Evolutionary conservation across 2,888 invertebrate species (phyloP).

Genomic region (Noctua comes): DNA sequence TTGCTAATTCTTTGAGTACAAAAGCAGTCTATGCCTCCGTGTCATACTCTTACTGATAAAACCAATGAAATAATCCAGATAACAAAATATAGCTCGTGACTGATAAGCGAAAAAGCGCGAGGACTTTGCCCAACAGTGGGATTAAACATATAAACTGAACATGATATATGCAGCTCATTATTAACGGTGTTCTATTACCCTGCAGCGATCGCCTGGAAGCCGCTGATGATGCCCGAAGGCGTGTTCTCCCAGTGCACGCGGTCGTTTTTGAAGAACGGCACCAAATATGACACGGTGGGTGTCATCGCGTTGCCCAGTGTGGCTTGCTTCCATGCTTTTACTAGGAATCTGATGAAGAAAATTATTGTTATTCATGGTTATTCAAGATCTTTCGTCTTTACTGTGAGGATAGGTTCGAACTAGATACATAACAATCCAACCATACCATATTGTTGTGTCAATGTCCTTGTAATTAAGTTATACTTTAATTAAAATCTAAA

Average conservation of each 20-base stretch:
- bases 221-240: conserved; percentile 88
- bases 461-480: not conserved
- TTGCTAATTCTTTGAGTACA: not conserved
- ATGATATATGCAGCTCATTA: not conserved
- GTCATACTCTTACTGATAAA: not conserved
- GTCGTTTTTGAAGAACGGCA: conserved; percentile 72
- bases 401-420: not conserved
- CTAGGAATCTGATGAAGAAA: conserved; percentile 90
- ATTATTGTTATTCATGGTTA: no score
- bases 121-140: not conserved
- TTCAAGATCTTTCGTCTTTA: not conserved
- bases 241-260: conserved; percentile 81
- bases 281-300: conserved; percentile 93
- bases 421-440: not conserved
- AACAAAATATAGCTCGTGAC: not conserved
- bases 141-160: not conserved
- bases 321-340: conserved; percentile 94
- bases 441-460: not conserved
- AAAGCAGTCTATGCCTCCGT: not conserved
- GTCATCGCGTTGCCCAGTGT: conserved; percentile 91
- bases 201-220: conserved; percentile 91
- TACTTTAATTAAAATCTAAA: not conserved
- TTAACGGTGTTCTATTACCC: conserved; percentile 85
- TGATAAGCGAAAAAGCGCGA: not conserved
- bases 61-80: not conserved